A percentile compares a stretch with the other conserved stretches of the same genome.
phyloP scores from a whole-genome alignment of 1,140 invertebrate species.

The Diachasma alloeum region DNA sequence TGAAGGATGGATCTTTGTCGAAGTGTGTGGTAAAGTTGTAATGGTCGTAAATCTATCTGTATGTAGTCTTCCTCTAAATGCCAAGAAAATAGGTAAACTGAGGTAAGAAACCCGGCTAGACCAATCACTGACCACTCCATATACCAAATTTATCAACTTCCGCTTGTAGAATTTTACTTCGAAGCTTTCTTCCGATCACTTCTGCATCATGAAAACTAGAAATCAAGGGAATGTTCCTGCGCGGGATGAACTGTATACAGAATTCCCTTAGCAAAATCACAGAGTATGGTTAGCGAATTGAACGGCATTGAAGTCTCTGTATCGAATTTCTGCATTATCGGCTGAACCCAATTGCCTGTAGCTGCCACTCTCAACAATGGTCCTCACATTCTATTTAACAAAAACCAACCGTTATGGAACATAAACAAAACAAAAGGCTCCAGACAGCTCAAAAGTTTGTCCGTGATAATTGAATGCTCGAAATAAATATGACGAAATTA shows the following conservation, averaged over 20 bases:
- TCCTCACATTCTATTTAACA: not conserved
- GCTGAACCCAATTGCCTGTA: not conserved
- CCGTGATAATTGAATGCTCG: not conserved
- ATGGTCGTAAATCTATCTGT: too few species aligned
- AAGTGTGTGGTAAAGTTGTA: too few species aligned
- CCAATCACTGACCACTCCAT: too few species aligned
- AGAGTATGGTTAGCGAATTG: slow-evolving; percentile 26
- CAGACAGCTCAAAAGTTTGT: slow-evolving; percentile 15
- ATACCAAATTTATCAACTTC: too few species aligned
- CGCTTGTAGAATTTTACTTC: too few species aligned
- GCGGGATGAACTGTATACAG: not conserved
- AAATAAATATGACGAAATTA: not conserved
- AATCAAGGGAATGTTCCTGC: not conserved
- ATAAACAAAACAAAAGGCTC: not conserved
- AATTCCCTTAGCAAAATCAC: not conserved
- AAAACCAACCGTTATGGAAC: not conserved
- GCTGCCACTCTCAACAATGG: not conserved
- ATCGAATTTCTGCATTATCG: slow-evolving; percentile 27
- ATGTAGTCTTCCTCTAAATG: too few species aligned
- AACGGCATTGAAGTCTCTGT: slow-evolving; percentile 56
- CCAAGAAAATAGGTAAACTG: too few species aligned
- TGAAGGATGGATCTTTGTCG: too few species aligned
- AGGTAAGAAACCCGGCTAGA: too few species aligned
- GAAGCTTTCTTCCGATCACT: too few species aligned
- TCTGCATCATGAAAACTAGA: not conserved